phyloP scores from a whole-genome alignment of 2,888 invertebrate species.

The Bimastos eiseni region DNA sequence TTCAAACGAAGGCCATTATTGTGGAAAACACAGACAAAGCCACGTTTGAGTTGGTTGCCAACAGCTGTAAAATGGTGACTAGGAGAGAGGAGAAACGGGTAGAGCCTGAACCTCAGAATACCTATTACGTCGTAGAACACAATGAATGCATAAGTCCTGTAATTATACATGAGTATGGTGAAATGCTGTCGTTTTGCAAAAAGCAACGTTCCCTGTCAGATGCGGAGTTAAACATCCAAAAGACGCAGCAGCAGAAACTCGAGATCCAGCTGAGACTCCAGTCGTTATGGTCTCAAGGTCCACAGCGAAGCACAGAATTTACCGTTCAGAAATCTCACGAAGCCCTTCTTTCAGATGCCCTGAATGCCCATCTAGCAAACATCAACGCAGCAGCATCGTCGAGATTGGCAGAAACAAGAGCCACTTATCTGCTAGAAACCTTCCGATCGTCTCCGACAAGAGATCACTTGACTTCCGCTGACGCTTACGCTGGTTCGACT shows the following conservation, averaged over 20 bases:
- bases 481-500: background rate
- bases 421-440: background rate
- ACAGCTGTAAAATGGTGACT: background rate
- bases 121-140: constrained; percentile 10
- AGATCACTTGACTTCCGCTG: background rate
- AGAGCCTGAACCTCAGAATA: background rate
- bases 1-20: background rate
- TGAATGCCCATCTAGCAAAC: background rate
- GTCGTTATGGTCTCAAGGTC: background rate
- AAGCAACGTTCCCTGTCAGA: background rate
- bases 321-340: background rate
- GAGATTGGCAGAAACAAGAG: background rate
- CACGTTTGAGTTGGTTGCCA: constrained; percentile 20
- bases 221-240: background rate
- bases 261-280: background rate
- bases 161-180: background rate
- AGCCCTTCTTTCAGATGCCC: background rate
- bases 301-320: background rate
- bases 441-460: background rate
- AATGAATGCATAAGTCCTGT: background rate
- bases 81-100: background rate
- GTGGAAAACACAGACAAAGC: background rate
- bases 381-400: background rate
- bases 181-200: background rate
- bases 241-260: background rate